Base-by-base conservation (phyloP, 1,140 invertebrate species). In the Drosophila murphyi region DNA sequence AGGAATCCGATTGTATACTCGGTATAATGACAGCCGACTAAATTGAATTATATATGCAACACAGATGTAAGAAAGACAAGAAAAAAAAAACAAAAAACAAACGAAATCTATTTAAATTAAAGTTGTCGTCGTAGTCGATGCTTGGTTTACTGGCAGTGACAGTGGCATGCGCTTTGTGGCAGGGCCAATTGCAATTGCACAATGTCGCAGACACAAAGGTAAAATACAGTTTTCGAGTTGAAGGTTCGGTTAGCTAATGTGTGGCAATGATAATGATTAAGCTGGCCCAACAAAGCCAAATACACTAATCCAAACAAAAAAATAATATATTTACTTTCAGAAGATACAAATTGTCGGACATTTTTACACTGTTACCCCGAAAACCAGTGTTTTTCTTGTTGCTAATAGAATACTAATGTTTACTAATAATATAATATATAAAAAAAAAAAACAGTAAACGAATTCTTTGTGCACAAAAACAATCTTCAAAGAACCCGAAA, bases 201-300 rank as follows among this genome's bases (percentile, higher is more conserved):
- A 87, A 87, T 83, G 68, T 35, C 41, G 43, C 56, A 54, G 32
- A 82, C 67, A 56, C 76, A 73, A 65, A 87, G 83, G 56, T 83
- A 82, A 73, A 65, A 87, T 80, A 61, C 82, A 82, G 83, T 83
- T 87, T 87, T 87, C 83, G 72, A 88, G 88, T 88, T 87, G 82
- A 87, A 88, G 83, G 76, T 76, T n/a, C 43, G 4, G 65, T 77
- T 76, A 57, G 76, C 72, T 77, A 87, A 87, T 87, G 76, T 87
- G 83, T 80, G 82, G 82, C 82, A 87, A 87, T 87, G 83, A 88
- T 87, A 82, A 88, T 88, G 80, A 87, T 88, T 87, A 82, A 80
- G 69, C 72, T 80, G 73, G 69, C 69, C 83, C 88, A 86, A 86
- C 81, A 88, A 48, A 39, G 47, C 72, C 64, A 83, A 76, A 75